Percentiles rank a stretch among this genome's conserved stretches.
phyloP scores from a whole-genome alignment of 2,888 invertebrate genomes.

The Drosophila mercatorum region DNA sequence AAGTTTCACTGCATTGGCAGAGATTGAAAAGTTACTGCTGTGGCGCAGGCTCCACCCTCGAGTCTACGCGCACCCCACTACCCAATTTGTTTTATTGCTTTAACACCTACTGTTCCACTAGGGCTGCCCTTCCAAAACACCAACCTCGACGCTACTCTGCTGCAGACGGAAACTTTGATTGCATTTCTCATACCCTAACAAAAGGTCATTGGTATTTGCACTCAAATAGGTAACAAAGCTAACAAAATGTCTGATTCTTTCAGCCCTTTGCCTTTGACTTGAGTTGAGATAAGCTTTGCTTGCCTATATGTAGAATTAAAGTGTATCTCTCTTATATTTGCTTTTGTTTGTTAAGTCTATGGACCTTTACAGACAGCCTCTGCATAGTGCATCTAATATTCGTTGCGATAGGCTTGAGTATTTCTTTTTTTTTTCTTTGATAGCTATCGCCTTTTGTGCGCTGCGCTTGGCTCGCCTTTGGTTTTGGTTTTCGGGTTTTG shows the following conservation, averaged over 20 bases:
- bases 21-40: constrained; percentile 76
- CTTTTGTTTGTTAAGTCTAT: too few relatives aligned
- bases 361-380: too few relatives aligned
- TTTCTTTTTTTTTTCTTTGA: constrained; percentile 13
- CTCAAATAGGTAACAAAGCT: background rate
- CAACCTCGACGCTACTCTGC: background rate
- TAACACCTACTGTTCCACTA: constrained; percentile 59
- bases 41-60: background rate
- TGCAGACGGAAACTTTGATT: constrained; percentile 70
- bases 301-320: background rate
- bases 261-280: background rate
- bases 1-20: constrained; percentile 63
- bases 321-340: background rate
- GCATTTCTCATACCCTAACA: constrained; percentile 51
- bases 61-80: background rate
- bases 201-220: background rate
- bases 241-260: background rate
- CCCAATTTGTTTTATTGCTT: constrained; percentile 69
- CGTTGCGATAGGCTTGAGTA: background rate
- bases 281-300: background rate
- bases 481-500: constrained; percentile 42
- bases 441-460: constrained; percentile 33
- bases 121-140: constrained; percentile 1
- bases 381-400: background rate
- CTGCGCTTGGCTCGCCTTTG: constrained; percentile 51